Evolutionary conservation across 2,797 vertebrate species (phyloP).

Genomic region (Gouania willdenowi): DNA sequence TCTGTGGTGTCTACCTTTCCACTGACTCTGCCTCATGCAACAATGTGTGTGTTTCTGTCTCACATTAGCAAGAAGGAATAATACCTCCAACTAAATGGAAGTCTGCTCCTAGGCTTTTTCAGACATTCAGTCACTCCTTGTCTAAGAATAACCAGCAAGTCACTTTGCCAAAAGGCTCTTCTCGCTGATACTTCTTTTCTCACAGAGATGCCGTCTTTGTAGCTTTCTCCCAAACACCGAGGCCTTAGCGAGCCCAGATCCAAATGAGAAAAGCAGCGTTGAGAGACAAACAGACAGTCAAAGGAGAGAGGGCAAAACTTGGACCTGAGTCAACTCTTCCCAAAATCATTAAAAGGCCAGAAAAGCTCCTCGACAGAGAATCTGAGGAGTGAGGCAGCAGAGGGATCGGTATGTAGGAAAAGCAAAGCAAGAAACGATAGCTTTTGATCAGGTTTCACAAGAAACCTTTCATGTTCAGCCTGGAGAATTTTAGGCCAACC

Average conservation of each 20-base stretch:
- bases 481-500: conserved; percentile 50
- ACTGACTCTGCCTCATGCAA: conserved; percentile 51
- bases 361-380: conserved; percentile 48
- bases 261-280: conserved; percentile 74
- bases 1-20: conserved; percentile 69
- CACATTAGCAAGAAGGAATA: conserved; percentile 62
- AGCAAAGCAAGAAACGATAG: conserved; percentile 51
- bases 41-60: conserved; percentile 66
- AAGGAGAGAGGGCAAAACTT: conserved; percentile 50
- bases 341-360: conserved; percentile 59
- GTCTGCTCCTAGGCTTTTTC: conserved; percentile 67
- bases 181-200: conserved; percentile 25
- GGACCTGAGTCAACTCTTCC: conserved; percentile 54
- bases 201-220: conserved; percentile 49
- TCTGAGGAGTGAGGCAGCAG: conserved; percentile 47
- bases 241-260: conserved; percentile 48
- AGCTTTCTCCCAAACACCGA: conserved; percentile 49
- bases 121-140: conserved; percentile 78
- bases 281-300: conserved; percentile 36
- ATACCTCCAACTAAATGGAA: conserved; percentile 62
- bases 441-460: conserved; percentile 55
- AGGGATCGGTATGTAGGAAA: conserved; percentile 52
- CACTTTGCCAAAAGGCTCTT: conserved; percentile 55
- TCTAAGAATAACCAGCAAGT: conserved; percentile 69
- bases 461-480: conserved; percentile 54